phyloP scores from a whole-genome alignment of 2,113 vertebrate genomes.

The Lipophrys pholis region DNA sequence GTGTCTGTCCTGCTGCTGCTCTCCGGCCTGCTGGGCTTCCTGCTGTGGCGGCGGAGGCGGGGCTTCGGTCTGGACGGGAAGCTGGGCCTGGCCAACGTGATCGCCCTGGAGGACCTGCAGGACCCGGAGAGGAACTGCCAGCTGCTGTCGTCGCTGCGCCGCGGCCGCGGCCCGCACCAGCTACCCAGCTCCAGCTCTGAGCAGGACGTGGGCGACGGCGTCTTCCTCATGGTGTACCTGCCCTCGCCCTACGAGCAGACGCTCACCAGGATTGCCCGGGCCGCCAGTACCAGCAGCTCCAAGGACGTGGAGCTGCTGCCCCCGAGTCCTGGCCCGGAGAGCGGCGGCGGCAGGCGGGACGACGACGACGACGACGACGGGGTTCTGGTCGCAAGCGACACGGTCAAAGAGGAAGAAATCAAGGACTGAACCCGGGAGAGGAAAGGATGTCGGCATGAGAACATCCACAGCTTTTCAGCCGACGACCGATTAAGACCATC shows the following conservation, averaged over 20 bases:
- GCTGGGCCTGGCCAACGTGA: constrained; percentile 81
- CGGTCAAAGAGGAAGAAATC: neutral
- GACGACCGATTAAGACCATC: neutral
- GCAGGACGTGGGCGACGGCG: constrained; percentile 72
- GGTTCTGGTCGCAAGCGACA: too few species aligned
- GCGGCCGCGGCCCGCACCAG: constrained; percentile 42
- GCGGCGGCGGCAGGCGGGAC: neutral
- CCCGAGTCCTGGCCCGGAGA: constrained; percentile 45
- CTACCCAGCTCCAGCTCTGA: constrained; percentile 60
- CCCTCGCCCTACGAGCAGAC: constrained; percentile 90
- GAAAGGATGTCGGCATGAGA: neutral
- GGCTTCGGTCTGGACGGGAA: constrained; percentile 62
- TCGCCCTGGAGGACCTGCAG: constrained; percentile 82
- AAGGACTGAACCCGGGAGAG: constrained; percentile 26
- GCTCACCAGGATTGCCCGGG: constrained; percentile 80
- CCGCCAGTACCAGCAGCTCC: constrained; percentile 76
- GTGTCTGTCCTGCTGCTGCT: constrained; percentile 68
- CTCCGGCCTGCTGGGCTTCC: constrained; percentile 42
- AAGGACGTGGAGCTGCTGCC: constrained; percentile 62
- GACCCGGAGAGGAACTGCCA: constrained; percentile 75
- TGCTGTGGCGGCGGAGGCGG: constrained; percentile 56
- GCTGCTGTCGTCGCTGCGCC: constrained; percentile 71
- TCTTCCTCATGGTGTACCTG: constrained; percentile 80
- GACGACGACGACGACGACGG: too few species aligned
- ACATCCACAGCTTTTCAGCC: neutral